Evolutionary conservation across 2,888 invertebrate species (phyloP).

Genomic region (Leptinotarsa rubiginosa): DNA sequence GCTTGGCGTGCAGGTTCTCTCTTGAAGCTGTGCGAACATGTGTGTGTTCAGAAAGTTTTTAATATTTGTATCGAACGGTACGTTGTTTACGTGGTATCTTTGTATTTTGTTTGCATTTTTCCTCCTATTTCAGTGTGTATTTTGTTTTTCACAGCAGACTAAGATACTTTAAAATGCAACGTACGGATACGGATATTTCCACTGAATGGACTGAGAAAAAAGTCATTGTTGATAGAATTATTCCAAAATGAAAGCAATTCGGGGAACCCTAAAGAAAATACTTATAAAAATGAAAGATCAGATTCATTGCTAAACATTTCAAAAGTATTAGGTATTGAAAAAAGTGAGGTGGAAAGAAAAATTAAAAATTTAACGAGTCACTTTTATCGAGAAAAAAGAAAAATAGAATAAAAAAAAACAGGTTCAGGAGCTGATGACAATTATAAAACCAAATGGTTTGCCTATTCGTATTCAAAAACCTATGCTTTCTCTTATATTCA

Average conservation of each 20-base stretch:
- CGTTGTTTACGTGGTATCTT: slow-evolving; percentile 5
- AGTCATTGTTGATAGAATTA: slow-evolving; percentile 8
- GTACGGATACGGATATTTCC: slow-evolving; percentile 9
- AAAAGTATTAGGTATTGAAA: background rate
- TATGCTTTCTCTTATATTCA: background rate
- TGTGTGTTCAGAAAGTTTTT: slow-evolving; percentile 1
- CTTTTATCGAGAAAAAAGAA: too few species aligned
- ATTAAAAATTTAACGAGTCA: too few species aligned
- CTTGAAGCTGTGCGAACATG: slow-evolving; percentile 6
- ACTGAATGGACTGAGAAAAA: slow-evolving; percentile 12
- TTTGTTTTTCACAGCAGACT: background rate
- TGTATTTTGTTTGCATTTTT: slow-evolving; percentile 4
- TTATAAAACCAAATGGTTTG: too few species aligned
- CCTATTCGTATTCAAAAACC: too few species aligned
- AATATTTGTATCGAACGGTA: slow-evolving; percentile 17
- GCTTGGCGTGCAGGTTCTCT: slow-evolving; percentile 4
- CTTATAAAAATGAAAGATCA: slow-evolving; percentile 13
- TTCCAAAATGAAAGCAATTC: too few species aligned
- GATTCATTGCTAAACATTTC: slow-evolving; percentile 6
- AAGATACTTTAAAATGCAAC: slow-evolving; percentile 7
- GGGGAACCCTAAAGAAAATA: background rate
- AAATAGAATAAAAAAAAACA: too few species aligned
- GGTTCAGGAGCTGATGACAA: too few species aligned
- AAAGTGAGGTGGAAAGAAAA: background rate
- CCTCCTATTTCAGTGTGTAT: too few species aligned